phyloP scores from a whole-genome alignment of 2,113 vertebrate genomes.

The Embiotoca jacksoni region DNA sequence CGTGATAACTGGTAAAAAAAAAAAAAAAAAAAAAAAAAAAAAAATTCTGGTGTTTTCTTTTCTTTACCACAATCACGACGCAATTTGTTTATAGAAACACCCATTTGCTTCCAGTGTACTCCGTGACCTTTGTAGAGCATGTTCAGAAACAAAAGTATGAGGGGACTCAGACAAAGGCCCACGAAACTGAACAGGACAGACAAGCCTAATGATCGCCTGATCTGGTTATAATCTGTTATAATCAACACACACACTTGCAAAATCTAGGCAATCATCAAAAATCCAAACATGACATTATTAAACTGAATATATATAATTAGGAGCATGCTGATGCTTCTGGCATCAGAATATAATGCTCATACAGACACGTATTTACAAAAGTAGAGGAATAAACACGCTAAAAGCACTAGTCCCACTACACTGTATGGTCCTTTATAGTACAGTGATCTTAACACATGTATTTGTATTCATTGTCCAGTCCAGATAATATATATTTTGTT shows the following conservation, averaged over 20 bases:
- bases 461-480: not conserved
- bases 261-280: not conserved
- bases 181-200: not conserved
- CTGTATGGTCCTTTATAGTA: no score
- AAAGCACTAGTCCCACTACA: no score
- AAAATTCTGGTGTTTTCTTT: not conserved
- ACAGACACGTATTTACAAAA: no score
- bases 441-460: no score
- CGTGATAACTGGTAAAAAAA: not conserved
- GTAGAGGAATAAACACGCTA: no score
- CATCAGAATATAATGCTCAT: not conserved
- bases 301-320: no score
- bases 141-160: slow-evolving; percentile 20
- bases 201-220: slow-evolving; percentile 6
- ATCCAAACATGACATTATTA: not conserved
- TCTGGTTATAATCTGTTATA: slow-evolving; percentile 27
- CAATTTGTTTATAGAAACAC: slow-evolving; percentile 25
- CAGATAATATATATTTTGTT: no score
- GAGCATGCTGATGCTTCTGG: not conserved
- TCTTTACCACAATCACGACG: not conserved
- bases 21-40: slow-evolving; percentile 11
- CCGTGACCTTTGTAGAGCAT: slow-evolving; percentile 27
- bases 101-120: slow-evolving; percentile 40
- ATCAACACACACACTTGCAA: not conserved
- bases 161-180: slow-evolving; percentile 23